Evolutionary conservation across 2,888 invertebrate genomes (phyloP).

Genomic region (Harpagoxenus sublaevis): DNA sequence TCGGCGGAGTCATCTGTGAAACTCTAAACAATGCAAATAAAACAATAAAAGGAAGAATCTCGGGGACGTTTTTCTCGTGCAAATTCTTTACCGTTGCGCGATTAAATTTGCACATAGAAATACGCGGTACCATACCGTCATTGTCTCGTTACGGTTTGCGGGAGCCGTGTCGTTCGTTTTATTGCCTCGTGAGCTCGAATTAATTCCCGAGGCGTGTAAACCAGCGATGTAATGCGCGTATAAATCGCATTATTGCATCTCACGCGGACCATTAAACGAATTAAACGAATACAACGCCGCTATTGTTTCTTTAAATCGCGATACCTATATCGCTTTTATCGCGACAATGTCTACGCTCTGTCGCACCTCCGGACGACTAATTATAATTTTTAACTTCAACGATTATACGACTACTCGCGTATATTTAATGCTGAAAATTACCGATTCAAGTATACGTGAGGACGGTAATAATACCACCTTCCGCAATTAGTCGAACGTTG

Average conservation of each 20-base stretch:
- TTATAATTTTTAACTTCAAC: not conserved
- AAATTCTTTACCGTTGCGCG: constrained; percentile 12
- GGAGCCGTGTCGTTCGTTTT: constrained; percentile 2
- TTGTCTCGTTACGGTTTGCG: constrained; percentile 31
- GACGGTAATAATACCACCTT: not conserved
- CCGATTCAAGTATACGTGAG: not conserved
- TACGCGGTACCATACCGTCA: not conserved
- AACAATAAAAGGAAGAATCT: not conserved
- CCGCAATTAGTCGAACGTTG: constrained; percentile 26
- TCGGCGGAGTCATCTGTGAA: not conserved
- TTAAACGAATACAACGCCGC: not conserved
- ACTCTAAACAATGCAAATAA: constrained; percentile 12
- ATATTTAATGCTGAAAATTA: constrained; percentile 5
- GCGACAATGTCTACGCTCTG: not conserved
- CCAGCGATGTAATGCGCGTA: not conserved
- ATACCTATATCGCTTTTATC: not conserved
- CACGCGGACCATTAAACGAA: not conserved
- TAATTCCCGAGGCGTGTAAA: constrained; percentile 27
- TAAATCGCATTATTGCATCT: constrained; percentile 1
- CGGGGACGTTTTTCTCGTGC: constrained; percentile 1
- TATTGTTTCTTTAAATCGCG: not conserved
- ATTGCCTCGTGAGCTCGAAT: constrained; percentile 1
- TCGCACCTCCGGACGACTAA: not conserved
- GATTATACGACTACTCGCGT: not conserved
- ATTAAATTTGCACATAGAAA: constrained; percentile 35